Conservation (phyloP, 2,888 invertebrate genomes). For the Pterostichus madidus region DNA sequence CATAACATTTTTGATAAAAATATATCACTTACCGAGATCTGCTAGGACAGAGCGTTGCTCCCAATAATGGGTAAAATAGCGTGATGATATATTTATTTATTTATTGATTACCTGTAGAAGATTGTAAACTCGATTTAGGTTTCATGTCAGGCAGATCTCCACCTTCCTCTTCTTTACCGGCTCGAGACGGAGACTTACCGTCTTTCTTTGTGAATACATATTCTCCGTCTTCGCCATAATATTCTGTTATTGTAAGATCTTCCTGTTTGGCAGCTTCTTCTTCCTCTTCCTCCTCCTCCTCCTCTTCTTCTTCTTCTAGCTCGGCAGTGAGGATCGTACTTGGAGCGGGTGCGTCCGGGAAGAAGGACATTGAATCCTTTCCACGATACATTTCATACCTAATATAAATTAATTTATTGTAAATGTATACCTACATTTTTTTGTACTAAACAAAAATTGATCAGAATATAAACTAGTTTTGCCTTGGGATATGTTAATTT, state of each 20-base stretch:
- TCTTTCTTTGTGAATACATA: slow-evolving; percentile 65
- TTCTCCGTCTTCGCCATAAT: slow-evolving; percentile 60
- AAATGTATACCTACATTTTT: no score
- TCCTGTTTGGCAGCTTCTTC: slow-evolving; percentile 47
- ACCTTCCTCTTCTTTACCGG: no score
- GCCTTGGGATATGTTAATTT: no score
- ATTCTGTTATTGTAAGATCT: not conserved
- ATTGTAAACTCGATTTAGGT: slow-evolving; percentile 36
- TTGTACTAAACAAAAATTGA: no score
- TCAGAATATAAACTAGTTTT: no score
- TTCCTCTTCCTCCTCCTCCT: slow-evolving; percentile 52
- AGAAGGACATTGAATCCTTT: slow-evolving; percentile 8
- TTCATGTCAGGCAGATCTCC: slow-evolving; percentile 57
- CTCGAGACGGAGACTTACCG: no score
- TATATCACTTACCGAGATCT: no score
- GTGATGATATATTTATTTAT: no score
- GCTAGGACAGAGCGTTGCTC: no score
- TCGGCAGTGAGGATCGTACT: not conserved
- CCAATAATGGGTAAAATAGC: no score
- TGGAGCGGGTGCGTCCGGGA: slow-evolving; percentile 19
- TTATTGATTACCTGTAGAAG: no score
- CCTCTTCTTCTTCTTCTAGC: slow-evolving; percentile 42
- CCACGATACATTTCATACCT: slow-evolving; percentile 60
- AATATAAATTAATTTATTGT: not conserved
- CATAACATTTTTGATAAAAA: no score